Percentiles rank a stretch among this genome's conserved stretches.
phyloP scores from a whole-genome alignment of 1,140 invertebrate species.

The Listronotus oregonensis region DNA sequence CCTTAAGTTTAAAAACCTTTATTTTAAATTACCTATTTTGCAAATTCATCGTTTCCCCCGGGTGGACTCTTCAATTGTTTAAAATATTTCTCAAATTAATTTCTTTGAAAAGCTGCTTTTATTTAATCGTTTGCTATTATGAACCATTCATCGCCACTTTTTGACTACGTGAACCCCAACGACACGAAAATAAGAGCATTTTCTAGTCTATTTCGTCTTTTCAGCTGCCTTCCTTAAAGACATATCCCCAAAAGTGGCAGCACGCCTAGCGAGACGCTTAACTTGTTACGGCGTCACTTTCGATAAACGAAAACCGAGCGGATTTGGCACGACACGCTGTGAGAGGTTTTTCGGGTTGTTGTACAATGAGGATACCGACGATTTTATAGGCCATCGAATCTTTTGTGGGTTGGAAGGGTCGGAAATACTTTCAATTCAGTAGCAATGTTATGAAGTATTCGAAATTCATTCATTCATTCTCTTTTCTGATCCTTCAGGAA shows the following conservation, averaged over 20 bases:
- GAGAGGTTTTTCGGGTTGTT: conserved; percentile 16
- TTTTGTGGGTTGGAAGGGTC: conserved; percentile 13
- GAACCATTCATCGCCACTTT: too few species aligned
- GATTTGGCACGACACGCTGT: conserved; percentile 19
- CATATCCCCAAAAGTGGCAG: conserved; percentile 9
- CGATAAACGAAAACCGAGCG: conserved; percentile 18
- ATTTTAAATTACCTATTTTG: too few species aligned
- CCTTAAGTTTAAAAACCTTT: too few species aligned
- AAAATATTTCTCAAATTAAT: too few species aligned
- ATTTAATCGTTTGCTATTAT: too few species aligned
- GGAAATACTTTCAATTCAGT: conserved; percentile 7
- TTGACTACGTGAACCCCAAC: too few species aligned
- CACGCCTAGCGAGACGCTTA: conserved; percentile 9
- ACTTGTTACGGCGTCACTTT: conserved; percentile 10
- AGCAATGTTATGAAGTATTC: background rate
- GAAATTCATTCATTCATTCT: too few species aligned
- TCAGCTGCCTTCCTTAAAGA: background rate
- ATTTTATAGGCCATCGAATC: conserved; percentile 21
- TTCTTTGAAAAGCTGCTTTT: too few species aligned
- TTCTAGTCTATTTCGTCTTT: background rate
- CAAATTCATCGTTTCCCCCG: too few species aligned
- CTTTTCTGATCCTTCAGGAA: background rate
- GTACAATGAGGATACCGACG: conserved; percentile 13
- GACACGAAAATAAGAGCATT: too few species aligned
- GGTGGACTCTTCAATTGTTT: too few species aligned